phyloP scores from a whole-genome alignment of 2,888 invertebrate species.

The Idaea straminata region DNA sequence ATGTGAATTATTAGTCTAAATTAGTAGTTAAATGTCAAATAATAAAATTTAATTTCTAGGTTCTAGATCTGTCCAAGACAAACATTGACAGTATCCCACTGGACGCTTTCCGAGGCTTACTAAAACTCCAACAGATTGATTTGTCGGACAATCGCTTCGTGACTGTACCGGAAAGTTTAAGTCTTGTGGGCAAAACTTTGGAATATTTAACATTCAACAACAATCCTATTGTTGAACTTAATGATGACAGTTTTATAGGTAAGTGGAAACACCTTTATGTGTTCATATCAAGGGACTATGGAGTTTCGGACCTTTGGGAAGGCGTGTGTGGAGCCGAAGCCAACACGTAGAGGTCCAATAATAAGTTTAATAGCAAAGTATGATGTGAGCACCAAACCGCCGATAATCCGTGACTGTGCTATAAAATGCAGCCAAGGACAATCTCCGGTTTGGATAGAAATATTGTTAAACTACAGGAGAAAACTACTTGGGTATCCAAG shows the following conservation, averaged over 20 bases:
- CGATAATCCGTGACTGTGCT: too few relatives aligned
- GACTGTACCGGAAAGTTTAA: conserved; percentile 79
- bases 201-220: conserved; percentile 81
- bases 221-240: conserved; percentile 81
- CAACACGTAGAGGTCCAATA: too few relatives aligned
- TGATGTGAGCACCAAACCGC: too few relatives aligned
- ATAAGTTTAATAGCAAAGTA: too few relatives aligned
- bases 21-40: too few relatives aligned
- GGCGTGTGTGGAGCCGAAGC: neutral
- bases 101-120: conserved; percentile 72
- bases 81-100: conserved; percentile 78
- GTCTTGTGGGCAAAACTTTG: conserved; percentile 75
- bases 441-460: too few relatives aligned
- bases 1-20: too few relatives aligned
- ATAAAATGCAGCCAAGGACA: too few relatives aligned
- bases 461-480: too few relatives aligned
- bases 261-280: conserved; percentile 28
- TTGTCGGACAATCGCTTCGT: conserved; percentile 81
- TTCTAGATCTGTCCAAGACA: conserved; percentile 80
- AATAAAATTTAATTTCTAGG: conserved; percentile 50
- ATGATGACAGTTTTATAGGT: conserved; percentile 82
- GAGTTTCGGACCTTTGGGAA: neutral
- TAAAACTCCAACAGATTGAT: conserved; percentile 77
- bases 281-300: neutral
- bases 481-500: too few relatives aligned